A percentile compares a stretch with the other conserved stretches of the same genome.
Evolutionary conservation across 2,797 vertebrate genomes (phyloP).

Genomic region (Myotis myotis): DNA sequence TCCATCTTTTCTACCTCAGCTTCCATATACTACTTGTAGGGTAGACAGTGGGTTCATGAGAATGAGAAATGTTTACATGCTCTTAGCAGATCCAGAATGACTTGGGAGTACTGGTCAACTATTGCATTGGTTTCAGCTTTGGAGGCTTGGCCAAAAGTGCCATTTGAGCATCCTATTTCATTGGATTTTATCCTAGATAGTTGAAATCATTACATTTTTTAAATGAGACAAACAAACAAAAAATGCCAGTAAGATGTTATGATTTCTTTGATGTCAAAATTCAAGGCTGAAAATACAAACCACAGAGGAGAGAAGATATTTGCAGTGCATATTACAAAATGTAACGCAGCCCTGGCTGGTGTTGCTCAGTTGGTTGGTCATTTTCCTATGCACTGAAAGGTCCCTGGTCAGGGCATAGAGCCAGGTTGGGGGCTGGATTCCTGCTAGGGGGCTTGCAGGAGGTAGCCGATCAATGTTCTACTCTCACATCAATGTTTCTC

Average conservation of each 20-base stretch:
- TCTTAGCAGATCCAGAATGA: neutral
- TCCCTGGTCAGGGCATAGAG: neutral
- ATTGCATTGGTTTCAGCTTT: neutral
- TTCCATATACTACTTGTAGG: neutral
- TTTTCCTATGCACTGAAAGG: neutral
- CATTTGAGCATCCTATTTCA: constrained; percentile 4
- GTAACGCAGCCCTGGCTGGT: neutral
- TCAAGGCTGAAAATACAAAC: constrained; percentile 21
- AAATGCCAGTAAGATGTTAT: neutral
- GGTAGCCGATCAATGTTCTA: neutral
- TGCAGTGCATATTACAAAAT: neutral
- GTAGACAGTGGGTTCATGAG: neutral
- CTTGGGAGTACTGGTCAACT: neutral
- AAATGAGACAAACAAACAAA: neutral
- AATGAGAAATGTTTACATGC: neutral
- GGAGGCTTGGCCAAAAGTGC: neutral
- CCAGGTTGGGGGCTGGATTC: neutral
- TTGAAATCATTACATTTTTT: constrained; percentile 34
- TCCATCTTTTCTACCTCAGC: neutral
- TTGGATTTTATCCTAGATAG: constrained; percentile 16
- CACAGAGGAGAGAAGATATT: neutral
- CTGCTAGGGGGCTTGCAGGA: neutral
- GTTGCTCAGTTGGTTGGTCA: neutral
- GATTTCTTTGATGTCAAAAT: constrained; percentile 35
- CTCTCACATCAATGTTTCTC: neutral